Evolutionary conservation across 2,888 invertebrate genomes (phyloP).

Genomic region (Malthinus flaveolus): DNA sequence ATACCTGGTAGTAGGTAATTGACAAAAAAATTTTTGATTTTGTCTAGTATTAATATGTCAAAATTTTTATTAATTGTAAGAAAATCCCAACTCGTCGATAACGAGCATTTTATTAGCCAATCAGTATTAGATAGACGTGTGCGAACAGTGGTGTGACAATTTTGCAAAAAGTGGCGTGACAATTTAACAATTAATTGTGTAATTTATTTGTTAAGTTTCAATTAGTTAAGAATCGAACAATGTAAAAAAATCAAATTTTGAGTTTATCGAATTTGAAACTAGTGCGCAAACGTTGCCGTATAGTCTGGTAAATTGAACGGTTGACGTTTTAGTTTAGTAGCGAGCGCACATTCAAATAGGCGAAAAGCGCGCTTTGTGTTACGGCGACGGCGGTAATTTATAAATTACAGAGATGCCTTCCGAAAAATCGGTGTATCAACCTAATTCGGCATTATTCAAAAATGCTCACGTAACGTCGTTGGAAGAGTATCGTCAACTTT

Average conservation of each 20-base stretch:
- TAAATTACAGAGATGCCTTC: conserved; percentile 58
- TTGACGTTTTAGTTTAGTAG: conserved; percentile 11
- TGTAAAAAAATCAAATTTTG: not conserved
- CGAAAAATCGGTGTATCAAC: conserved; percentile 62
- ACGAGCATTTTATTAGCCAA: not conserved
- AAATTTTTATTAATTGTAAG: too few relatives aligned
- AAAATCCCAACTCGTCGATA: not conserved
- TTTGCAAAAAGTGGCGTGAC: too few relatives aligned
- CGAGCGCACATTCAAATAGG: conserved; percentile 14
- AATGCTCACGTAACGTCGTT: conserved; percentile 70
- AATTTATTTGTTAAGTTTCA: not conserved
- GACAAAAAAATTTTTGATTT: not conserved
- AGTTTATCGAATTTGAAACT: conserved; percentile 1
- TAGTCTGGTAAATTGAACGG: conserved; percentile 6
- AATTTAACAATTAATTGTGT: not conserved
- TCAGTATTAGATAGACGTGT: not conserved
- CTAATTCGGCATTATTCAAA: conserved; percentile 60
- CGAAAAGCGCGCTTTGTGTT: conserved; percentile 13
- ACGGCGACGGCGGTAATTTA: conserved; percentile 6
- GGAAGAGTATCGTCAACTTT: conserved; percentile 80
- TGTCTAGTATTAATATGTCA: too few relatives aligned
- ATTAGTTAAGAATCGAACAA: conserved; percentile 3
- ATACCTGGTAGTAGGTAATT: not conserved
- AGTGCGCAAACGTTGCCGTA: conserved; percentile 26
- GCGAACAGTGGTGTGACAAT: too few relatives aligned